These are phyloP conservation scores for Spodoptera frugiperda DNA, from an alignment of 1,140 invertebrate species.

Conservation along the genomic window DNA sequence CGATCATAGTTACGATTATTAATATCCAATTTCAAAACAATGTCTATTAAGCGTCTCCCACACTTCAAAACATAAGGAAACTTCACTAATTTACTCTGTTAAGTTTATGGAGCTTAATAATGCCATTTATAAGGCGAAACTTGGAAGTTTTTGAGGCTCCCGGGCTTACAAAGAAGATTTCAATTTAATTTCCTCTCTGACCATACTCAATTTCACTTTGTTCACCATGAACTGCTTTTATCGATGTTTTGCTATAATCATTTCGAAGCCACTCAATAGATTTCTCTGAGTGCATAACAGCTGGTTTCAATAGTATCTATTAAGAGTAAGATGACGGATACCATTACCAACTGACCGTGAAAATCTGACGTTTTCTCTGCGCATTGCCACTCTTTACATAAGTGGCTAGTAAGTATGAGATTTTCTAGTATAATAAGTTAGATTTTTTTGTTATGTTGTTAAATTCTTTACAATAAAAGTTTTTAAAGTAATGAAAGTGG, in stretches of 20 bases:
- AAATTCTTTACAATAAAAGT: neutral
- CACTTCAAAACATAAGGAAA: constrained; percentile 29
- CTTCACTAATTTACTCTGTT: constrained; percentile 26
- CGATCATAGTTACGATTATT: constrained; percentile 2
- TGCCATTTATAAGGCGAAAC: constrained; percentile 17
- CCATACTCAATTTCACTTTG: constrained; percentile 13
- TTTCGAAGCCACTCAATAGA: constrained; percentile 7
- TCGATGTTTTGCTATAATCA: neutral
- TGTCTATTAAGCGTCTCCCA: constrained; percentile 4
- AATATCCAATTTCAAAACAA: constrained; percentile 22
- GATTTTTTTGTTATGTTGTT: neutral
- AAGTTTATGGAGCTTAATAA: constrained; percentile 19
- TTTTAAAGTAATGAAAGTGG: neutral
- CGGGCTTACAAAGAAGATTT: constrained; percentile 4
- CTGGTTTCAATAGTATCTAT: constrained; percentile 35
- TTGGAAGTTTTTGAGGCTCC: constrained; percentile 30
- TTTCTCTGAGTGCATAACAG: constrained; percentile 33
- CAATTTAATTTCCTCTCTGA: constrained; percentile 38
- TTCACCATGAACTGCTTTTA: constrained; percentile 12
- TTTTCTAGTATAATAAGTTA: neutral
- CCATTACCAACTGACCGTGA: constrained; percentile 50
- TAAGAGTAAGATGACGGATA: constrained; percentile 40
- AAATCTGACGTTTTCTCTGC: constrained; percentile 50
- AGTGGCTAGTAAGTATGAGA: constrained; percentile 5
- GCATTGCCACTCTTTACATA: constrained; percentile 35